Evolutionary conservation across 2,797 vertebrate genomes (phyloP).

Genomic region (Sebastes trivittatus): DNA sequence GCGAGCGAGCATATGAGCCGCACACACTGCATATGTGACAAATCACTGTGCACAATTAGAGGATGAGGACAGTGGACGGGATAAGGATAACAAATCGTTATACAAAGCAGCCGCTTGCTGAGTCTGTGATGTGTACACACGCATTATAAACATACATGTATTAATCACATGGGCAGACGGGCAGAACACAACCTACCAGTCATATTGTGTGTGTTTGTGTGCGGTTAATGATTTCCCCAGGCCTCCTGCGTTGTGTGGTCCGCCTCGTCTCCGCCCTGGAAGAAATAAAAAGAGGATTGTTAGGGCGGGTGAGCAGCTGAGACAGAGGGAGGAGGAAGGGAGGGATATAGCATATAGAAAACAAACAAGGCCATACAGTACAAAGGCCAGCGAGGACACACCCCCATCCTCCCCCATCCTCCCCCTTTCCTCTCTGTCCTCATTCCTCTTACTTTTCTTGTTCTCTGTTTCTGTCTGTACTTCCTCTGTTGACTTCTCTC

Average conservation of each 20-base stretch:
- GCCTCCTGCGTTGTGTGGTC: conserved; percentile 55
- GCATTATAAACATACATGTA: not conserved
- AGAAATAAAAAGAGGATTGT: conserved; percentile 71
- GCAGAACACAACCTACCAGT: conserved; percentile 72
- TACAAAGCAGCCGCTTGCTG: not conserved
- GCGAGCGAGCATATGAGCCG: not conserved
- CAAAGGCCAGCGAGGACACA: conserved; percentile 46
- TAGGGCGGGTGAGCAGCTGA: conserved; percentile 43
- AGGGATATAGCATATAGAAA: conserved; percentile 58
- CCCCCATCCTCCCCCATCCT: not conserved
- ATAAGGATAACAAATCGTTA: conserved; percentile 3
- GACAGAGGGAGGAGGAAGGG: conserved; percentile 19
- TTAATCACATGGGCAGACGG: not conserved
- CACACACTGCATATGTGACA: not conserved
- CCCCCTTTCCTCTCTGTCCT: conserved; percentile 10
- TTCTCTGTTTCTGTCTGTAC: not conserved
- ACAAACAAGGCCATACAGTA: conserved; percentile 63
- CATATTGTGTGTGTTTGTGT: conserved; percentile 54
- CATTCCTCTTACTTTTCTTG: not conserved
- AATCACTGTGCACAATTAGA: not conserved
- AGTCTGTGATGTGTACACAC: not conserved
- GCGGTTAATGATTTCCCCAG: conserved; percentile 72
- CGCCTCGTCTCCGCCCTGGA: conserved; percentile 66
- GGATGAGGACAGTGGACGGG: not conserved
- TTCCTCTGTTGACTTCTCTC: not conserved